Evolutionary conservation across 2,113 vertebrate genomes (phyloP).

Genomic region (Cyprinus carpio): DNA sequence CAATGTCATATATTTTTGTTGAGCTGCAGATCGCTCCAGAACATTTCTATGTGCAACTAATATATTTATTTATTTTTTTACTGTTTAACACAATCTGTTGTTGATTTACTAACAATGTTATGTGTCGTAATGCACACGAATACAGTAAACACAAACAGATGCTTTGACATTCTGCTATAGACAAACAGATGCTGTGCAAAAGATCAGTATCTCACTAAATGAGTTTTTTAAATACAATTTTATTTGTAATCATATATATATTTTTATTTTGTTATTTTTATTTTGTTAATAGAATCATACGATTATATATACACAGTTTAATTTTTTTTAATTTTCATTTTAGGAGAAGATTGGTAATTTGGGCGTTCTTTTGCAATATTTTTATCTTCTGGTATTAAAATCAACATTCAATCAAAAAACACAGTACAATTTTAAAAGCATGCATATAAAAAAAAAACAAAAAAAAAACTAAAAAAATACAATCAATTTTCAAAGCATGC

Average conservation of each 20-base stretch:
- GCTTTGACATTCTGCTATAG: constrained; percentile 7
- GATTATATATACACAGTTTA: too few species aligned
- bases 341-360: too few species aligned
- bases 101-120: constrained; percentile 20
- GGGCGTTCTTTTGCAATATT: too few species aligned
- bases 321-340: too few species aligned
- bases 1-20: background rate
- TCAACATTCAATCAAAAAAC: background rate
- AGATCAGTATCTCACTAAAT: background rate
- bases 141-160: constrained; percentile 24
- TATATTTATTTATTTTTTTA: background rate
- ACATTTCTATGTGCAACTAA: background rate
- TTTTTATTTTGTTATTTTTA: background rate
- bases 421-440: too few species aligned
- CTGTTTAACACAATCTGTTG: background rate
- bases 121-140: background rate
- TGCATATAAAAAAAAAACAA: too few species aligned
- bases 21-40: background rate
- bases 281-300: background rate
- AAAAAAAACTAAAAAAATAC: background rate
- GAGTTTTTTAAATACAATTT: background rate
- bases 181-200: constrained; percentile 3
- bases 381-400: too few species aligned
- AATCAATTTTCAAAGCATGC: background rate
- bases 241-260: too few species aligned